Conservation (phyloP, 2,113 vertebrate species). For the Chunga burmeisteri region DNA sequence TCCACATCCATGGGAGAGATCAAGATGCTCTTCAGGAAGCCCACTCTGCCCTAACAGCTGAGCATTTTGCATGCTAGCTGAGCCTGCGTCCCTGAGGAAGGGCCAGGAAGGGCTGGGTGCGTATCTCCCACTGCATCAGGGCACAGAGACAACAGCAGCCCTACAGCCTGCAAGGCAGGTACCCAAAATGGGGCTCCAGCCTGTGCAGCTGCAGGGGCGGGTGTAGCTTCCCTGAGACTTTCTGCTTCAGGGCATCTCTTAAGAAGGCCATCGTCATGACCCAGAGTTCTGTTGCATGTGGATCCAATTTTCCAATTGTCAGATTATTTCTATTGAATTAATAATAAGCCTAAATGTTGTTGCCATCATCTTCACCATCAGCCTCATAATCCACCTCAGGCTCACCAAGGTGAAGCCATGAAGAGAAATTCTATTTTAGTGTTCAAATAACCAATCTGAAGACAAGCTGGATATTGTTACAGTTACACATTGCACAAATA, state of each 20-base stretch:
- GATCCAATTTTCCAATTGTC: not conserved
- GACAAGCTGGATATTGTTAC: not conserved
- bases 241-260: not conserved
- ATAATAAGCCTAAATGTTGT: not conserved
- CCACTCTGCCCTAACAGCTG: not conserved
- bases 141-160: not conserved
- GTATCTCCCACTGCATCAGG: rapidly evolving
- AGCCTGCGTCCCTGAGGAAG: not conserved
- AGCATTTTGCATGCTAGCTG: not conserved
- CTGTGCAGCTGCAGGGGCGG: not conserved
- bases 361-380: not conserved
- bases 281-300: not conserved
- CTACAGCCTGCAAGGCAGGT: not conserved
- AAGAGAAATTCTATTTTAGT: not conserved
- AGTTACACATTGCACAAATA: not conserved
- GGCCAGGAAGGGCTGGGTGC: not conserved
- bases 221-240: not conserved
- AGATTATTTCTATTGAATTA: not conserved
- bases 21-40: not conserved
- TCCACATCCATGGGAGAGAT: not conserved
- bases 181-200: not conserved
- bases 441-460: not conserved
- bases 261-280: not conserved
- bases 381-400: not conserved
- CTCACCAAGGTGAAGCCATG: not conserved